These are phyloP conservation scores for Nansenia antarctica DNA, from an alignment of 2,113 vertebrate species.

Conservation along the genomic window DNA sequence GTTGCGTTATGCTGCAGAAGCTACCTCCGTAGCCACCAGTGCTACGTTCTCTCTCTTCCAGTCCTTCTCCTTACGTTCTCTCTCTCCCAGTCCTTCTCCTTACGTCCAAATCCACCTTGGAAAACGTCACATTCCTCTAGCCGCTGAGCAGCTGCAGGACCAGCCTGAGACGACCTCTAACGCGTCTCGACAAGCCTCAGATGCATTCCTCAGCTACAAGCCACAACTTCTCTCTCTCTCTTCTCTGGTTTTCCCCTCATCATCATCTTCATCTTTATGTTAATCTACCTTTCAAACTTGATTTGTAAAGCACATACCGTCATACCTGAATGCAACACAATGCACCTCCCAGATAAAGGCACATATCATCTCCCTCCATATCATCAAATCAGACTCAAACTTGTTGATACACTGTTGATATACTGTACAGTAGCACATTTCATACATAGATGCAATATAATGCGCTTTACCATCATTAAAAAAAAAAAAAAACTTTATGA, in stretches of 20 bases:
- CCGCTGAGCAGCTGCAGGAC: background rate
- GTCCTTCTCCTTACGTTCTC: background rate
- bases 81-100: background rate
- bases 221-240: background rate
- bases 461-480: too few species aligned
- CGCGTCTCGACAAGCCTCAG: conserved; percentile 50
- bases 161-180: background rate
- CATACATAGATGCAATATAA: too few species aligned
- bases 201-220: conserved; percentile 48
- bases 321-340: too few species aligned
- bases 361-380: background rate
- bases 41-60: background rate
- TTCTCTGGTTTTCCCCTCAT: background rate
- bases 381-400: background rate
- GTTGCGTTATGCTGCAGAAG: background rate
- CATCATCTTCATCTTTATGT: background rate
- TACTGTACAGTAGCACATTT: too few species aligned
- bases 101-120: too few species aligned
- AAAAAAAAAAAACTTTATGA: too few species aligned
- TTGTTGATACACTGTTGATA: too few species aligned
- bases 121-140: conserved; percentile 15
- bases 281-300: too few species aligned
- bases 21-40: background rate
- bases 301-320: too few species aligned
- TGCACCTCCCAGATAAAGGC: too few species aligned